A percentile compares a stretch with the other conserved stretches of the same genome.
These are phyloP conservation scores for Zele albiditarsus DNA, from an alignment of 2,888 invertebrate genomes.

Conservation along the genomic window DNA sequence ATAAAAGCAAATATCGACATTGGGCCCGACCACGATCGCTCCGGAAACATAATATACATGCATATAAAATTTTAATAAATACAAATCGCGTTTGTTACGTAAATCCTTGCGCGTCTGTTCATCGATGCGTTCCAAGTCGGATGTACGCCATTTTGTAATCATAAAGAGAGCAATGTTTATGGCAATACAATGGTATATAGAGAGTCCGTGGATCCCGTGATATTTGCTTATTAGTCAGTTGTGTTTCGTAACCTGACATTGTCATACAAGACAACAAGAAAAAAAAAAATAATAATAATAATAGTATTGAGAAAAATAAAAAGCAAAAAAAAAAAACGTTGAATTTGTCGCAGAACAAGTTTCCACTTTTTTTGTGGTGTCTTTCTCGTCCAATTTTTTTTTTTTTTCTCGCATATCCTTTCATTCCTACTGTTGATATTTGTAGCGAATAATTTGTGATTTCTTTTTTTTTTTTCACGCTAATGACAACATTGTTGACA, in stretches of 20 bases:
- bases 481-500: too few relatives aligned
- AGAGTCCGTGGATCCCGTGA: constrained; percentile 56
- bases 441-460: neutral
- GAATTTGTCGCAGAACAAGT: neutral
- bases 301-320: constrained; percentile 24
- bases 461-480: neutral
- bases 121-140: constrained; percentile 67
- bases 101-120: constrained; percentile 51
- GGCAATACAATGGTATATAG: constrained; percentile 52
- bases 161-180: constrained; percentile 70
- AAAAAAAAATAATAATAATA: constrained; percentile 18
- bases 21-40: neutral
- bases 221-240: constrained; percentile 66
- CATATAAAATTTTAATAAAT: constrained; percentile 39
- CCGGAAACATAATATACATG: constrained; percentile 8
- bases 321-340: neutral
- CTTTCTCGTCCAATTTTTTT: too few relatives aligned
- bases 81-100: constrained; percentile 42
- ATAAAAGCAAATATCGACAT: neutral
- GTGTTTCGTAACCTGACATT: constrained; percentile 64
- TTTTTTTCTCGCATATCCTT: neutral
- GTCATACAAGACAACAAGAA: neutral
- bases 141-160: constrained; percentile 72
- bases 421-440: neutral
- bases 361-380: too few relatives aligned